These are phyloP conservation scores for Acridotheres tristis DNA, from an alignment of 2,797 vertebrate genomes.

Conservation along the genomic window DNA sequence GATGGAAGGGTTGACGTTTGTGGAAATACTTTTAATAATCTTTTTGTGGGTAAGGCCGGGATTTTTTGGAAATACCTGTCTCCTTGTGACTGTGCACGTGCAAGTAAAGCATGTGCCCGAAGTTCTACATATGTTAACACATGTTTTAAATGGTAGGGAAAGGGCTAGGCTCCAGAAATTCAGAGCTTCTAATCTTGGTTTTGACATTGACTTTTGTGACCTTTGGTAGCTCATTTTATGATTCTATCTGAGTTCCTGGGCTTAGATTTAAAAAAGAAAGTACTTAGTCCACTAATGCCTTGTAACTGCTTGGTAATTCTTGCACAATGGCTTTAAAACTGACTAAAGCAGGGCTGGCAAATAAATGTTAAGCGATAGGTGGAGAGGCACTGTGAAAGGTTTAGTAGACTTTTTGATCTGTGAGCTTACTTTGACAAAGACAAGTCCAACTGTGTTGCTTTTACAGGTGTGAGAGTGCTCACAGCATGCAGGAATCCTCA, in stretches of 20 bases:
- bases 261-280: constrained; percentile 27
- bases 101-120: background rate
- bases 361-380: background rate
- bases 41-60: background rate
- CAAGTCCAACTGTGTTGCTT: background rate
- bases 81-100: background rate
- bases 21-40: background rate
- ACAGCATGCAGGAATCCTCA: background rate
- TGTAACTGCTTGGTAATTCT: constrained; percentile 3
- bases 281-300: background rate
- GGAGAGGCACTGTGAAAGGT: background rate
- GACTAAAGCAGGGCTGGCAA: background rate
- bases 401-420: background rate
- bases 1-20: background rate
- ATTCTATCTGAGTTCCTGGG: background rate
- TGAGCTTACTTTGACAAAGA: background rate
- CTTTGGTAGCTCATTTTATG: constrained; percentile 33
- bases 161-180: constrained; percentile 3
- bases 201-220: constrained; percentile 53
- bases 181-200: constrained; percentile 5
- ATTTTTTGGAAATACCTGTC: background rate
- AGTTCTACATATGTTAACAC: background rate
- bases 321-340: constrained; percentile 3
- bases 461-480: background rate
- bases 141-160: background rate